Conservation (phyloP, 2,797 vertebrate species). For the Eutrigla gurnardus region DNA sequence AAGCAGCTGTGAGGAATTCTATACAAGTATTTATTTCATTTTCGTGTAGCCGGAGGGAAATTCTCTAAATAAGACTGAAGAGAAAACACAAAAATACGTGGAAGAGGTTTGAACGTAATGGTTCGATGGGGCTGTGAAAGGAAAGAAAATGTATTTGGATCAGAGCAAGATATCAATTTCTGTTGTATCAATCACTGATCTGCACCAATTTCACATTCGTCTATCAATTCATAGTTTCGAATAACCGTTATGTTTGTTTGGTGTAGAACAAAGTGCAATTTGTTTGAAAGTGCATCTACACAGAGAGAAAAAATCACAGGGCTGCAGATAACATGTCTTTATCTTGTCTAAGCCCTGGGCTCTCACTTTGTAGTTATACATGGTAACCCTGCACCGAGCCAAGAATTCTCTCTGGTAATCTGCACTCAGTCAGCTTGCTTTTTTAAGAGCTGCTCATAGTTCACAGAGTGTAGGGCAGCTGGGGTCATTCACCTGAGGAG, state of each 20-base stretch:
- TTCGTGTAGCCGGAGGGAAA: slow-evolving; percentile 49
- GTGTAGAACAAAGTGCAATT: slow-evolving; percentile 44
- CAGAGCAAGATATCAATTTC: slow-evolving; percentile 6
- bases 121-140: slow-evolving; percentile 31
- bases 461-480: slow-evolving; percentile 41
- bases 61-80: slow-evolving; percentile 35
- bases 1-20: slow-evolving; percentile 46
- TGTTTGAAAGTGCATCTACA: slow-evolving; percentile 50
- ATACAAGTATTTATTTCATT: slow-evolving; percentile 53
- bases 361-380: slow-evolving; percentile 64
- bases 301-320: slow-evolving; percentile 54
- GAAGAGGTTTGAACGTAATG: slow-evolving; percentile 47
- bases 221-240: slow-evolving; percentile 3
- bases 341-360: slow-evolving; percentile 57
- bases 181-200: slow-evolving; percentile 15
- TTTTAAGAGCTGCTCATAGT: slow-evolving; percentile 52
- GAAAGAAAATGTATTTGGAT: slow-evolving; percentile 31
- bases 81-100: slow-evolving; percentile 46
- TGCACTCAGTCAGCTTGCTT: slow-evolving; percentile 41
- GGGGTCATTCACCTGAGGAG: slow-evolving; percentile 57
- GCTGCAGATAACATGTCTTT: slow-evolving; percentile 57
- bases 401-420: slow-evolving; percentile 49
- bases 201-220: neutral
- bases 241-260: slow-evolving; percentile 21
- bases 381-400: slow-evolving; percentile 53